Conservation (phyloP, 2,797 vertebrate genomes). For the Caiman crocodilus region DNA sequence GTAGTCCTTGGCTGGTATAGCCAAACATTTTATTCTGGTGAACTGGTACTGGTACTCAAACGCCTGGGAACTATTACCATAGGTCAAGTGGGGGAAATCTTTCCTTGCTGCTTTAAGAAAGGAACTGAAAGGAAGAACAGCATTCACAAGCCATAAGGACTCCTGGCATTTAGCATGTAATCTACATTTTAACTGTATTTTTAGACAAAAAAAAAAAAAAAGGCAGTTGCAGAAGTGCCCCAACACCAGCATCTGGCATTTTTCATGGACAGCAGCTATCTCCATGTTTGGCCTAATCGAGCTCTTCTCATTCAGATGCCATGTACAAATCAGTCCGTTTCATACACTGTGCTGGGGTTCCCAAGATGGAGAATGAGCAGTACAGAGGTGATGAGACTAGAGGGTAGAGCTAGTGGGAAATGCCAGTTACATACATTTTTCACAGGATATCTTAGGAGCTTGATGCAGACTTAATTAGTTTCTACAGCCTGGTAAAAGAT, state of each 20-base stretch:
- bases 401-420: neutral
- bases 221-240: neutral
- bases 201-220: neutral
- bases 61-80: neutral
- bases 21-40: neutral
- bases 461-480: neutral
- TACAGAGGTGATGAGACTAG: neutral
- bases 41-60: accelerated
- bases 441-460: neutral
- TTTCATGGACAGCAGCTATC: neutral
- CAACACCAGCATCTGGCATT: constrained; percentile 9
- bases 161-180: neutral
- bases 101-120: accelerated
- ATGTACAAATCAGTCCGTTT: neutral
- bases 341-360: neutral
- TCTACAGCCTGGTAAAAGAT: neutral
- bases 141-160: accelerated
- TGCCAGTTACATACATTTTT: neutral
- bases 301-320: constrained; percentile 1
- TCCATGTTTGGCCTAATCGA: neutral
- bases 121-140: neutral
- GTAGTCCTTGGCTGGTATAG: neutral
- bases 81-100: neutral
- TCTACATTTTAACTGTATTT: neutral
- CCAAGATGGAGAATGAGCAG: neutral